These are phyloP conservation scores for Teleiodes luculella DNA, from an alignment of 2,888 invertebrate species.

Conservation along the genomic window DNA sequence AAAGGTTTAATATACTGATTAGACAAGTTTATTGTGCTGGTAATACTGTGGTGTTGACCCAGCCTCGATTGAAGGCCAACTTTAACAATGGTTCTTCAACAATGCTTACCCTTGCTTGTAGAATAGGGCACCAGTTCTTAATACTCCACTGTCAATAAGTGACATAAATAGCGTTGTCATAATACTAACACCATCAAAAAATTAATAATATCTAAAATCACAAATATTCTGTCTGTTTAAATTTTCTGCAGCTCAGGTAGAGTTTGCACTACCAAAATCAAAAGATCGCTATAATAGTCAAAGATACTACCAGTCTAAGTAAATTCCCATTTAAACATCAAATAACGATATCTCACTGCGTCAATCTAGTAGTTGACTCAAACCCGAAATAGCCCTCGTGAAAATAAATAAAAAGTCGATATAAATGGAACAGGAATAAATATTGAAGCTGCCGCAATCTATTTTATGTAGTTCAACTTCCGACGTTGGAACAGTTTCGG, in stretches of 20 bases:
- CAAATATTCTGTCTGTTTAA: too few relatives aligned
- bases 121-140: background rate
- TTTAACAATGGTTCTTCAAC: too few relatives aligned
- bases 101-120: conserved; percentile 29
- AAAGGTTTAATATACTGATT: conserved; percentile 17
- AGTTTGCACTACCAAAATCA: background rate
- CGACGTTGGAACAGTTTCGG: conserved; percentile 6
- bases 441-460: conserved; percentile 8
- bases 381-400: conserved; percentile 27
- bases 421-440: conserved; percentile 11
- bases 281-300: background rate
- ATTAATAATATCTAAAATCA: too few relatives aligned
- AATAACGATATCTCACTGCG: background rate
- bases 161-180: background rate
- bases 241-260: too few relatives aligned
- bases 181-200: too few relatives aligned
- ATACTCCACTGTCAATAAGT: background rate
- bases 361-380: background rate
- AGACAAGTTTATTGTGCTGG: conserved; percentile 31
- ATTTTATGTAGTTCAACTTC: conserved; percentile 13
- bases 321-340: too few relatives aligned
- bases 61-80: conserved; percentile 29
- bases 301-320: too few relatives aligned
- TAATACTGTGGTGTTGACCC: too few relatives aligned
- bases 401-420: conserved; percentile 23